Conservation (phyloP, 2,888 invertebrate genomes). For the Cryptocephalus moraei region DNA sequence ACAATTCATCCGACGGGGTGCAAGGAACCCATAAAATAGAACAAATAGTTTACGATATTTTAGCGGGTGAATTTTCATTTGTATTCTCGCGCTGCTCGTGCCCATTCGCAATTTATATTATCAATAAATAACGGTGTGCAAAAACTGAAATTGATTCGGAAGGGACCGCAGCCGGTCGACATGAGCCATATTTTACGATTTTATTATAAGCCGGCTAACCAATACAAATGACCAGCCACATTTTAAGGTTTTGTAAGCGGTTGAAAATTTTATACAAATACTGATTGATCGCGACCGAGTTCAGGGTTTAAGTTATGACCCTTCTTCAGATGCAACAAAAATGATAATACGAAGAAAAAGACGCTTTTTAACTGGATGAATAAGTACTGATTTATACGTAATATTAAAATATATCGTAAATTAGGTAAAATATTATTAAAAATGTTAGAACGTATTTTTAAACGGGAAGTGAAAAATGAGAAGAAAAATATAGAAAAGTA, state of each 20-base stretch:
- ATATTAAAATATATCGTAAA: no score
- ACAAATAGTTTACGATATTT: conserved; percentile 29
- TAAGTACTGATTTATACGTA: no score
- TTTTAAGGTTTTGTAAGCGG: conserved; percentile 9
- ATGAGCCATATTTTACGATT: conserved; percentile 8
- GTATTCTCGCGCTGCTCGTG: conserved; percentile 24
- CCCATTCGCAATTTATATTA: conserved; percentile 33
- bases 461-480: no score
- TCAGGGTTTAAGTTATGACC: no score
- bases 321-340: no score
- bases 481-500: no score
- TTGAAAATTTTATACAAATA: conserved; percentile 5
- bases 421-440: no score
- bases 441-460: no score
- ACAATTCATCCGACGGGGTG: no score
- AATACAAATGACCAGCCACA: conserved; percentile 14
- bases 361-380: no score
- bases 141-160: conserved; percentile 31
- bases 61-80: conserved; percentile 15
- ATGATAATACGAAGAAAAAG: no score
- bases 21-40: no score
- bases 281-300: background rate
- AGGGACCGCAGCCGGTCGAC: conserved; percentile 21
- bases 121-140: conserved; percentile 32
- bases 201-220: conserved; percentile 20